A percentile compares a stretch with the other conserved stretches of the same genome.
These are phyloP conservation scores for Girardia tigrina DNA, from an alignment of 2,888 invertebrate species.

Conservation along the genomic window DNA sequence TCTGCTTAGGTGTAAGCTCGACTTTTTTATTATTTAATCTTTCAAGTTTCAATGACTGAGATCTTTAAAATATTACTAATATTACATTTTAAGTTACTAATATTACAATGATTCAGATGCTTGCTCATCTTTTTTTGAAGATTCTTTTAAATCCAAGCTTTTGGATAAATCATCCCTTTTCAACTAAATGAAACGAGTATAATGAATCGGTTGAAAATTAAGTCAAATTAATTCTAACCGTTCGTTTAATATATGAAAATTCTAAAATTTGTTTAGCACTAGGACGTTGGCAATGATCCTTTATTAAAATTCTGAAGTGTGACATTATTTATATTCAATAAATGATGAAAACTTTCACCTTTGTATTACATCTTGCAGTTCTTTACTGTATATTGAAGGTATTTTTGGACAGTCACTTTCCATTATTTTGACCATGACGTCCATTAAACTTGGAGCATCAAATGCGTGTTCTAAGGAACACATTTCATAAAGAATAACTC, in stretches of 20 bases:
- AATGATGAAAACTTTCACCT: not conserved
- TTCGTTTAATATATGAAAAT: not conserved
- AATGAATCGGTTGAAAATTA: not conserved
- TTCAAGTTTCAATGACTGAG: not conserved
- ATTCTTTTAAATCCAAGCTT: not conserved
- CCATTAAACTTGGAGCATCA: constrained; percentile 48
- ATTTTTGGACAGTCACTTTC: constrained; percentile 44
- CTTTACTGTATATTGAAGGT: not conserved
- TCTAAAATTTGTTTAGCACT: not conserved
- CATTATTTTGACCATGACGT: constrained; percentile 50
- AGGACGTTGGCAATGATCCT: not conserved
- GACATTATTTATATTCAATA: not conserved
- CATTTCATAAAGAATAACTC: constrained; percentile 50
- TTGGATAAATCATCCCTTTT: not conserved
- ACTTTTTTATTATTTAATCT: not conserved
- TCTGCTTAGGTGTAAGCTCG: not conserved
- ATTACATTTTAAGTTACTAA: not conserved
- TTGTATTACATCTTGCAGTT: not conserved
- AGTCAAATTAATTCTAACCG: not conserved
- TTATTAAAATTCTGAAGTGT: not conserved
- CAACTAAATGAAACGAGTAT: not conserved
- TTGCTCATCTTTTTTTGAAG: not conserved
- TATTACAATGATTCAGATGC: not conserved
- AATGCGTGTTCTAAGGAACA: constrained; percentile 49
- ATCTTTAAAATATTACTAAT: not conserved